Base-by-base conservation (phyloP, 2,888 invertebrate genomes). In the Chymomyza fuscimana region DNA sequence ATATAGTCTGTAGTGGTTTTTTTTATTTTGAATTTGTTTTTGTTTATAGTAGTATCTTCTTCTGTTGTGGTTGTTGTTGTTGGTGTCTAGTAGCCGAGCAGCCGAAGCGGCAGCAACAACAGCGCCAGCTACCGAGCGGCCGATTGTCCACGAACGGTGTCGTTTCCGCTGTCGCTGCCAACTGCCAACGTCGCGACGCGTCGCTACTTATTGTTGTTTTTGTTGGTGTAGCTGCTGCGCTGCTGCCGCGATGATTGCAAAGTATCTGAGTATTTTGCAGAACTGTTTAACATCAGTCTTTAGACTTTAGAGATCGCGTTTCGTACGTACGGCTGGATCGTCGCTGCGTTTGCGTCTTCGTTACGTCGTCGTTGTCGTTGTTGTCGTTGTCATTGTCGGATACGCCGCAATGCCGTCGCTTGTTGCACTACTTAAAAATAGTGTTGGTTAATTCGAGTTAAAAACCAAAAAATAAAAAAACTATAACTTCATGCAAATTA, bases 231-330 rank as follows among this genome's bases (percentile, higher is more conserved):
- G 60, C 32, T 36, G 60, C 36, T 60, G 32, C 29, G 73, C 78
- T 66, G 67, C 82, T 73, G 78, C 71, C 66, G 81, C 71, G 71
- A 67, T 79, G 76, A 81, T 82, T 84, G 82, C 85, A 76, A 84
- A 85, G 85, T 86, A 86, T 75, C 78, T 78, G 81, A 87, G 86
- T 86, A 84, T 86, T 90, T 90, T 90, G 90, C 90, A 90, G 90
- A 90, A 88, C 88, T 81, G 87, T 82, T 89, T 89, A 89, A 89
- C 89, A 89, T 90, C 90, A 90, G 90, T 89, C 90, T 90, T 90
- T 90, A 89, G 89, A 46, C 40, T 46, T 90, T 89, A 89, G 89
- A 90, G 89, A 88, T 90, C 89, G 90, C 87, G 86, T 88, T 87
- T 86, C 86, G 90, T 88, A 86, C 81, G 86, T 81, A 32, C 77